These are phyloP conservation scores for Sminthurinus aureus DNA, from an alignment of 2,888 invertebrate species.

Conservation along the genomic window DNA sequence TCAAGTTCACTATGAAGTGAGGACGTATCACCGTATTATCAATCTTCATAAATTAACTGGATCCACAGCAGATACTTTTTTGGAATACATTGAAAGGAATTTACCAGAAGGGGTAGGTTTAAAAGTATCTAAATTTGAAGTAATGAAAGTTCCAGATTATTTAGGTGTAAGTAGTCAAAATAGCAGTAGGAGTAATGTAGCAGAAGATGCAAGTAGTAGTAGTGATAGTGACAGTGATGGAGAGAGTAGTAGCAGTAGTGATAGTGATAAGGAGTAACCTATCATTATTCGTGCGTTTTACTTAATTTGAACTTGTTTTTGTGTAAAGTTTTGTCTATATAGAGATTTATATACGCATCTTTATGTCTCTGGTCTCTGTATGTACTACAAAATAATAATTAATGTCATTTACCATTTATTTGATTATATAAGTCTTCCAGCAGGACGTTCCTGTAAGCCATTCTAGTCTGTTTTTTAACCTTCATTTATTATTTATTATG, in stretches of 20 bases:
- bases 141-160: constrained; percentile 42
- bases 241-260: background rate
- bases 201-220: too few species aligned
- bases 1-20: constrained; percentile 91
- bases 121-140: constrained; percentile 79
- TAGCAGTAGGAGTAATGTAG: background rate
- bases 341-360: too few species aligned
- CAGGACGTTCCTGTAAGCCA: too few species aligned
- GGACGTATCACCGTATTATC: constrained; percentile 89
- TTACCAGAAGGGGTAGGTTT: constrained; percentile 96
- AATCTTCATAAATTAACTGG: constrained; percentile 87
- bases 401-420: too few species aligned
- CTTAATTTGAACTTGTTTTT: too few species aligned
- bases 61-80: constrained; percentile 91
- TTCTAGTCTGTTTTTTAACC: too few species aligned
- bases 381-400: too few species aligned
- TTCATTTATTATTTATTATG: too few species aligned
- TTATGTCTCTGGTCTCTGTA: too few species aligned
- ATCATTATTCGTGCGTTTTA: too few species aligned
- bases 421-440: too few species aligned
- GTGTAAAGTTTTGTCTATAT: too few species aligned
- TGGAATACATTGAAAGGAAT: constrained; percentile 96
- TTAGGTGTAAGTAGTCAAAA: background rate
- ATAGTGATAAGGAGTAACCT: background rate
- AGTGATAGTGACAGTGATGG: background rate